phyloP scores from a whole-genome alignment of 2,888 invertebrate genomes.

The Melikaiella ostensackeni region DNA sequence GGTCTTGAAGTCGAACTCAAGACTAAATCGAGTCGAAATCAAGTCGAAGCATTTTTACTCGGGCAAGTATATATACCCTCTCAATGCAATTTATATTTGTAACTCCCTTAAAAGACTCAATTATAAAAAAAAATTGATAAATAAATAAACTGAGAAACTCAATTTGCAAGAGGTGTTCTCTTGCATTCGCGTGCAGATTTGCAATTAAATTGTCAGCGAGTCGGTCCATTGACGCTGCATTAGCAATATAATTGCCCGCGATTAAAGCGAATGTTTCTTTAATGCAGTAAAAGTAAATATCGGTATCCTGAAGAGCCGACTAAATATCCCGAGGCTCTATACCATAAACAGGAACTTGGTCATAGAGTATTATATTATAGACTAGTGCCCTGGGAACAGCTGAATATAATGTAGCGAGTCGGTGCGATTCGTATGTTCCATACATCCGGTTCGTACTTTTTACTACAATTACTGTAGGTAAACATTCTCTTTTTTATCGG shows the following conservation, averaged over 20 bases:
- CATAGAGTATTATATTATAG: background rate
- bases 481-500: conserved; percentile 25
- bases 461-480: conserved; percentile 28
- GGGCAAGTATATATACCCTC: no score
- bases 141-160: conserved; percentile 20
- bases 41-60: no score
- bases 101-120: no score
- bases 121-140: background rate
- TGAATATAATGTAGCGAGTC: conserved; percentile 15
- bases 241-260: conserved; percentile 27
- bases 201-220: conserved; percentile 34
- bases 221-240: conserved; percentile 29
- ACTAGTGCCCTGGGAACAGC: conserved; percentile 2
- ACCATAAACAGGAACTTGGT: conserved; percentile 18
- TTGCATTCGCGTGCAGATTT: conserved; percentile 22
- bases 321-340: conserved; percentile 18
- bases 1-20: no score
- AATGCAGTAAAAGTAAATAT: conserved; percentile 34
- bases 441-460: conserved; percentile 24
- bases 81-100: no score
- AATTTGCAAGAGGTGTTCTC: conserved; percentile 20
- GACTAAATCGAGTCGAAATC: no score
- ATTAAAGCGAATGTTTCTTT: conserved; percentile 36
- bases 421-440: conserved; percentile 7
- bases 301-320: conserved; percentile 27